Conservation (phyloP, 2,888 invertebrate species). For the Tupiocoris notatus region DNA sequence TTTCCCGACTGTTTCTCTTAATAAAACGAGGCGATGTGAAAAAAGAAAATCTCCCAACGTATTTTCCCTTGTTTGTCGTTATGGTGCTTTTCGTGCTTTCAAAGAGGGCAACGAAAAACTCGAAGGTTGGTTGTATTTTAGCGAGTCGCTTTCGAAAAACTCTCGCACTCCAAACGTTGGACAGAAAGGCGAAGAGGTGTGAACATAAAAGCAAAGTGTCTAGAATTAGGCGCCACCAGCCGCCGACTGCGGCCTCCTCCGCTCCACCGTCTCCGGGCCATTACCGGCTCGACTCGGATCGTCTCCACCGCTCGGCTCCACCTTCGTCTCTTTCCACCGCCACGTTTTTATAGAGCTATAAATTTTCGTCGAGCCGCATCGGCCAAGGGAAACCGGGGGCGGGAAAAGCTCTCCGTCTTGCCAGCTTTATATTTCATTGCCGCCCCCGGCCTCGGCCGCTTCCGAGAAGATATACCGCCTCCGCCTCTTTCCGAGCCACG, state of each 20-base stretch:
- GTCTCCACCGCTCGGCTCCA: conserved; percentile 15
- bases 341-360: conserved; percentile 45
- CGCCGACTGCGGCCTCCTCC: not conserved
- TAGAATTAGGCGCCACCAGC: conserved; percentile 41
- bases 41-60: not conserved
- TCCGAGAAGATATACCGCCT: conserved; percentile 41
- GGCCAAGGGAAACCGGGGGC: conserved; percentile 25
- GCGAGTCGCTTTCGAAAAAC: not conserved
- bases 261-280: conserved; percentile 3
- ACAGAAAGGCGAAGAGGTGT: conserved; percentile 18
- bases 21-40: too few species aligned
- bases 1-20: too few species aligned
- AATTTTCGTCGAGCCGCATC: conserved; percentile 33
- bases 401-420: conserved; percentile 43
- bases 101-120: not conserved
- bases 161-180: not conserved
- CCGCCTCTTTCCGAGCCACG: conserved; percentile 20
- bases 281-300: conserved; percentile 32
- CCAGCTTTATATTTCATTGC: conserved; percentile 44
- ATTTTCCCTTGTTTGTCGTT: not conserved
- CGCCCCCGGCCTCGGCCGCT: conserved; percentile 18
- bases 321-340: conserved; percentile 19
- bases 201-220: conserved; percentile 44
- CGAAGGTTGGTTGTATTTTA: conserved; percentile 1
- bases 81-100: not conserved